Base-by-base conservation (phyloP, 2,113 vertebrate genomes). In the Lepus timidus region DNA sequence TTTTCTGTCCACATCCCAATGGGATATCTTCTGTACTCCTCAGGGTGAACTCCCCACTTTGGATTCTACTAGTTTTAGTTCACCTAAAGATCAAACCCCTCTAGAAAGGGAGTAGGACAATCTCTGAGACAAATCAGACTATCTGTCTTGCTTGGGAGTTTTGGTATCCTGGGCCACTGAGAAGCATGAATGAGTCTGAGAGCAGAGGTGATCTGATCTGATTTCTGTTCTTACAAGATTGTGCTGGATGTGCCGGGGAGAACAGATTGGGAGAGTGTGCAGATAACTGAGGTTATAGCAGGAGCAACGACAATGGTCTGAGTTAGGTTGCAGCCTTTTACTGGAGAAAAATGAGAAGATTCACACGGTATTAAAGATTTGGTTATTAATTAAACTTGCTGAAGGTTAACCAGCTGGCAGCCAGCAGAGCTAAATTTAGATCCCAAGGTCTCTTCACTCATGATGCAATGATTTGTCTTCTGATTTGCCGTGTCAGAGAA, bases 401-500 rank as follows among this genome's bases (percentile, higher is more conserved):
- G 91, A 95, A 91, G 95, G 95, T 94, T 88, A 86, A 94, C 91
- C 70, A 94, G 31, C 88, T 76, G 68, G 80, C 44, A 94, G 68
- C 31, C 65, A 86, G 65, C 62, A 80, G 68, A 92, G 78, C 91
- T 96, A 96, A 91, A 93, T 97, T 96, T 95, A 95, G 95, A 94
- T 62, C 61, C 36, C 75, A 65, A 44, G 73, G 85, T 76, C 90
- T 93, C 85, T 85, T 91, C 58, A 29, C 78, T 90, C 73, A 70
- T 44, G 70, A 9, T 19, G 27, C 65, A 85, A 83, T 93, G 76
- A 97, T 96, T 96, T 96, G 94, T 96, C 95, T 96, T 93, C 90
- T 78, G 84, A 80, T 96, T 96, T 93, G 3, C 79, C 86, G 27
- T 96, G 95, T 94, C 96, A 94, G 70, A 68, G 73, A 97, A 96